Percentiles rank a stretch among this genome's conserved stretches.
These are phyloP conservation scores for Lithobates pipiens DNA, from an alignment of 2,797 vertebrate genomes.

Conservation along the genomic window DNA sequence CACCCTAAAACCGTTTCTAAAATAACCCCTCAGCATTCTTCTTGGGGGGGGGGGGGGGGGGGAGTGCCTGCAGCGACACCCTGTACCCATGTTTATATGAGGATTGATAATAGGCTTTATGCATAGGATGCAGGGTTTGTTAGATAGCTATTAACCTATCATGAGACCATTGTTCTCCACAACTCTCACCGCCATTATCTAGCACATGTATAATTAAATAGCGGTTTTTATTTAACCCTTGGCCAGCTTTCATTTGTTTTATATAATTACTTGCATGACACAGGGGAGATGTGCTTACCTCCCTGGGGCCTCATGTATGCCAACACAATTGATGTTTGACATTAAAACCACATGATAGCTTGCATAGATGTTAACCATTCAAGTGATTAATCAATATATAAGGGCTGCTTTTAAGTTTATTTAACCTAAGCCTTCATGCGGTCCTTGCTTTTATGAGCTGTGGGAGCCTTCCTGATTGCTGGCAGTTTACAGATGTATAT, in stretches of 20 bases:
- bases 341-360: neutral
- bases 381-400: neutral
- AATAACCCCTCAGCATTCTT: too few relatives aligned
- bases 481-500: neutral
- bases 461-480: neutral
- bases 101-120: neutral
- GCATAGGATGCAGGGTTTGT: neutral
- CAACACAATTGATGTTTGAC: neutral
- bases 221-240: constrained; percentile 11
- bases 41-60: too few relatives aligned
- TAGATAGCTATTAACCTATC: neutral
- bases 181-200: neutral
- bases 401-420: too few relatives aligned
- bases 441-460: constrained; percentile 3
- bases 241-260: neutral
- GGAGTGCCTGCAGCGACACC: too few relatives aligned
- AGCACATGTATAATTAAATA: constrained; percentile 8
- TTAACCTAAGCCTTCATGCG: neutral
- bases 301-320: neutral
- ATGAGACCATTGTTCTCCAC: constrained; percentile 3
- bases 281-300: neutral
- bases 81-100: neutral
- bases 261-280: neutral
- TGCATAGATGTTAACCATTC: neutral
- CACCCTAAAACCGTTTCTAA: too few relatives aligned